A percentile compares a stretch with the other conserved stretches of the same genome.
These are phyloP conservation scores for Leptopilina syphax DNA, from an alignment of 2,888 invertebrate genomes.

Conservation along the genomic window DNA sequence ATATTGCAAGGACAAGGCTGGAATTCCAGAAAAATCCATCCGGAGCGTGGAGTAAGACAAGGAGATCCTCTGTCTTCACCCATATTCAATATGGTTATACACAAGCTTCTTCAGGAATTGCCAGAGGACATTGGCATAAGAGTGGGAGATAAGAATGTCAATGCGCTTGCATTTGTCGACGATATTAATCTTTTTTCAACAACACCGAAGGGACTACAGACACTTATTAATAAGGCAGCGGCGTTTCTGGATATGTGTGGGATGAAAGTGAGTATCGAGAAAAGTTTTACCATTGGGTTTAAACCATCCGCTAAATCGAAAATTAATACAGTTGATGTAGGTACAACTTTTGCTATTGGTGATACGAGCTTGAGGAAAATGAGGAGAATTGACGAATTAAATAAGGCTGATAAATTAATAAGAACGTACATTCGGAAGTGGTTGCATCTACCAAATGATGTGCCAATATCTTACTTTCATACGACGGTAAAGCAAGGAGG, in stretches of 20 bases:
- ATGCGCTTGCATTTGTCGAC: slow-evolving; percentile 54
- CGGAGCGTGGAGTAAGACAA: slow-evolving; percentile 41
- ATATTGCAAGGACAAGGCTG: background rate
- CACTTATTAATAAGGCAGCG: background rate
- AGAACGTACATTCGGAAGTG: slow-evolving; percentile 60
- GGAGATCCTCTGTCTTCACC: slow-evolving; percentile 47
- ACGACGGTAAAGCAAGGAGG: slow-evolving; percentile 51
- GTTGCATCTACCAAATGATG: slow-evolving; percentile 68
- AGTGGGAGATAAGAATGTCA: slow-evolving; percentile 38
- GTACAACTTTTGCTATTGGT: no score
- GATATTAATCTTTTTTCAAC: slow-evolving; percentile 48
- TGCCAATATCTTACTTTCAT: slow-evolving; percentile 66
- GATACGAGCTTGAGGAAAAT: background rate
- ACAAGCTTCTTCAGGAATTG: slow-evolving; percentile 33
- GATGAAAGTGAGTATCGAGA: background rate
- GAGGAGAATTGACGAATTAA: slow-evolving; percentile 52
- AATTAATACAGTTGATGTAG: slow-evolving; percentile 44
- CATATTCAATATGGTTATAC: slow-evolving; percentile 45
- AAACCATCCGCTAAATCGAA: slow-evolving; percentile 45
- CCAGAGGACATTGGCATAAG: slow-evolving; percentile 41
- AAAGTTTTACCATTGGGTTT: slow-evolving; percentile 30
- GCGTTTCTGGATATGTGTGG: background rate
- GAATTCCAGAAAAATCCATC: background rate
- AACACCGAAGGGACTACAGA: slow-evolving; percentile 60
- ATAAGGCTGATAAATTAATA: slow-evolving; percentile 55